Conservation (phyloP, 2,797 vertebrate species). For the Leptoclinus maculatus region DNA sequence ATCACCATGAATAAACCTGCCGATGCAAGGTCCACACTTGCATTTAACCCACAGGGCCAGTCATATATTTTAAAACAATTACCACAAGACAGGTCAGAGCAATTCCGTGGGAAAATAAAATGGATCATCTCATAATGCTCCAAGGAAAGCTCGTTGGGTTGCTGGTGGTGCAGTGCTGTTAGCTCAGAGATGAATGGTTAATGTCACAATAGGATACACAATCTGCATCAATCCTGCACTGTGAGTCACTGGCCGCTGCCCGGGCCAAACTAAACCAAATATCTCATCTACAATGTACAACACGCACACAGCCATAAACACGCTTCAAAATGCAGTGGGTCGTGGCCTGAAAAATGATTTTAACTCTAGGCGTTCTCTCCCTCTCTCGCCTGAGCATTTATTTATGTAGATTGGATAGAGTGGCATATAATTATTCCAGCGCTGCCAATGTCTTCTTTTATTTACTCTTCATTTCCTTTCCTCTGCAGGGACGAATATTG, state of each 20-base stretch:
- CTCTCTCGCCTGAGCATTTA: conserved; percentile 74
- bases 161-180: conserved; percentile 65
- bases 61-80: conserved; percentile 41
- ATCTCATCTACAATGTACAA: conserved; percentile 86
- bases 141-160: conserved; percentile 73
- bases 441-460: conserved; percentile 81
- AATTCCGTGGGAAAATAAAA: conserved; percentile 10
- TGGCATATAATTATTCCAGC: conserved; percentile 80
- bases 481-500: conserved; percentile 67
- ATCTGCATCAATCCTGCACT: conserved; percentile 69
- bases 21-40: conserved; percentile 1
- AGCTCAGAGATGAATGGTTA: conserved; percentile 81
- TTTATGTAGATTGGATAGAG: conserved; percentile 87
- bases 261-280: conserved; percentile 82
- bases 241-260: conserved; percentile 65
- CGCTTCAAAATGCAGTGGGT: conserved; percentile 69
- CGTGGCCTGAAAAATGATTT: conserved; percentile 81
- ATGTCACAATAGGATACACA: conserved; percentile 77
- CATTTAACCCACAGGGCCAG: not conserved
- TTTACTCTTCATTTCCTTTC: conserved; percentile 80
- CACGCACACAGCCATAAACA: conserved; percentile 83
- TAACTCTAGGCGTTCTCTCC: conserved; percentile 64
- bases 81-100: conserved; percentile 18
- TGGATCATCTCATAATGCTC: conserved; percentile 61
- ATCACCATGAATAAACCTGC: not conserved